Base-by-base conservation (phyloP, 2,888 invertebrate genomes). In the Plutella xylostella region DNA sequence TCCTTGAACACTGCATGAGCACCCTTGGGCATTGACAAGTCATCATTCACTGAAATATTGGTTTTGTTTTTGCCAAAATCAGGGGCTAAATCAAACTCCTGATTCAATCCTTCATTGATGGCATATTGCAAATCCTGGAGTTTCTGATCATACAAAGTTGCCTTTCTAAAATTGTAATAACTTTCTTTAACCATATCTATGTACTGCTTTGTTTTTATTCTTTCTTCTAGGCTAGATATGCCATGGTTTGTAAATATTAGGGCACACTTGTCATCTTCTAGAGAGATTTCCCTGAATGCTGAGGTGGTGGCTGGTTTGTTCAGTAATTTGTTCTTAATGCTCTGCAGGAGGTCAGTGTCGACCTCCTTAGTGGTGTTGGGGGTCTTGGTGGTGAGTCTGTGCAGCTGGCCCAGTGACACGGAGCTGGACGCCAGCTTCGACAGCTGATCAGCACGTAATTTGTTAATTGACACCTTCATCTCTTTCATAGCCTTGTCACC, bases 401-500 rank as follows among this genome's bases (percentile, higher is more conserved):
- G 85, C 4, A 88, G 65, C 58, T 89, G 86, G 31, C 87, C 86
- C 30, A 88, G 69, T 37, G 86, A 83, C 0, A 87, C 83, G 38
- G 85, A 65, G 67, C 87, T 73, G 52, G 86, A 65, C 0, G 90
- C 87, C 45, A 92, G 80, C 51, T 88, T 80, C 12, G 90, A 88
- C 4, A 93, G 66, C 59, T 91, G 89, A 43, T 85, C 80, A 5
- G 90, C 87, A 56, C 86, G 88, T 25, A 93, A 68, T 56, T 89
- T 91, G 52, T 86, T 87, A 11, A 93, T 87, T 15, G 87, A 84
- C 1, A 92, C 89, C 63, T 87, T 89, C 15, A 86, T 87, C 72
- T 91, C 89, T 42, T 76, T 89, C 61, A 89, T 88, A 4, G 82
- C 82, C 45, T 79, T 74, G 39, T 88, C 78, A 25, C 88, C 89